Evolutionary conservation across 2,888 invertebrate genomes (phyloP).

Genomic region (Heliconius hortense): DNA sequence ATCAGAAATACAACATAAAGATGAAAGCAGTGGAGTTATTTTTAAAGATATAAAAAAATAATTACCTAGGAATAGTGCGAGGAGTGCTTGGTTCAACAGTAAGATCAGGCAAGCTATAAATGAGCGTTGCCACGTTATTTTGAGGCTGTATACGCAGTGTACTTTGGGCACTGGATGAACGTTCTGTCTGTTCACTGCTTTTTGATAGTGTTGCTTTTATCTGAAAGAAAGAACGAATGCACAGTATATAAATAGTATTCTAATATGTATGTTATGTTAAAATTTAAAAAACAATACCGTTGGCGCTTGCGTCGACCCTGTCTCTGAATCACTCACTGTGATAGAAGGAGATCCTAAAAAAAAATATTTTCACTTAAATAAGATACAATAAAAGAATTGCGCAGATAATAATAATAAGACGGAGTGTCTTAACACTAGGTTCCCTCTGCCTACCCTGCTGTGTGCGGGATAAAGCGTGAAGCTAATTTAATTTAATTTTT

Average conservation of each 20-base stretch:
- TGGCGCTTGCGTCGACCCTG: not conserved
- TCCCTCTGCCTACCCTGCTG: too few relatives aligned
- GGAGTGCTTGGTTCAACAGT: constrained; percentile 60
- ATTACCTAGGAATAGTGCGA: constrained; percentile 41
- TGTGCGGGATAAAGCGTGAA: too few relatives aligned
- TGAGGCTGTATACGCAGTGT: constrained; percentile 88
- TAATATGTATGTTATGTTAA: not conserved
- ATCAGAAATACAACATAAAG: not conserved
- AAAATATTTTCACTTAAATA: not conserved
- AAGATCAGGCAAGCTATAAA: constrained; percentile 91
- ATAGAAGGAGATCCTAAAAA: constrained; percentile 22
- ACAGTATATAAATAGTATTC: not conserved
- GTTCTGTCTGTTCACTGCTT: not conserved
- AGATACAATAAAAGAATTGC: too few relatives aligned
- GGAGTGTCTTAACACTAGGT: too few relatives aligned
- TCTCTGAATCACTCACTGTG: constrained; percentile 17
- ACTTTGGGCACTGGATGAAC: constrained; percentile 46
- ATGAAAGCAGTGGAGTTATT: not conserved
- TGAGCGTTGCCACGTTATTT: constrained; percentile 82
- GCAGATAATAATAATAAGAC: too few relatives aligned
- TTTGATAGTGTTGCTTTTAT: constrained; percentile 14
- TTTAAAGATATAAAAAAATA: not conserved
- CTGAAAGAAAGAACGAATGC: constrained; percentile 10
- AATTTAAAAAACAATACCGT: constrained; percentile 3
- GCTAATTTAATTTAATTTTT: too few relatives aligned